These are phyloP conservation scores for Caenorhabditis wallacei DNA, from an alignment of 2,888 invertebrate species.

Conservation along the genomic window DNA sequence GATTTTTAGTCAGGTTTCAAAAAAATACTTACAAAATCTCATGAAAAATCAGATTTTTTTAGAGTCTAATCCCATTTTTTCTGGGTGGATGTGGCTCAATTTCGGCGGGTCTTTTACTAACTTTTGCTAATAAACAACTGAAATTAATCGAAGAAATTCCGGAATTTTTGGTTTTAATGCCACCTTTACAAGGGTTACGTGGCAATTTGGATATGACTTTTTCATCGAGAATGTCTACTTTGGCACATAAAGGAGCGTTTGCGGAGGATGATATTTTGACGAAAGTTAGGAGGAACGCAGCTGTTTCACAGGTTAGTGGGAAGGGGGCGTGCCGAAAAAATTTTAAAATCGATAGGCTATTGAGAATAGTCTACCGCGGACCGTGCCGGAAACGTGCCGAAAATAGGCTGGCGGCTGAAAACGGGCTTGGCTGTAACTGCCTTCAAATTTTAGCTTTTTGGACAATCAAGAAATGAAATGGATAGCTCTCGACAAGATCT, in stretches of 20 bases:
- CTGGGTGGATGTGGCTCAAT: constrained; percentile 63
- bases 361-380: too few species aligned
- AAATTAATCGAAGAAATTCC: constrained; percentile 46
- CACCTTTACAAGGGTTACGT: constrained; percentile 90
- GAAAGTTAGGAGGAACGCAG: constrained; percentile 46
- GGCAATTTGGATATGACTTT: constrained; percentile 97
- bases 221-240: constrained; percentile 93
- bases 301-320: constrained; percentile 38
- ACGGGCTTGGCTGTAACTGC: too few species aligned
- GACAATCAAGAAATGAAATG: too few species aligned
- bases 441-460: too few species aligned
- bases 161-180: constrained; percentile 86
- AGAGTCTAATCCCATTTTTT: constrained; percentile 63
- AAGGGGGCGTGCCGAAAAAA: not conserved
- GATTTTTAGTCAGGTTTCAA: constrained; percentile 48
- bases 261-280: constrained; percentile 19
- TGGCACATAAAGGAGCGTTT: constrained; percentile 56
- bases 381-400: too few species aligned
- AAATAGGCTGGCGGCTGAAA: too few species aligned
- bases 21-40: too few species aligned
- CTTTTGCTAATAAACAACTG: constrained; percentile 49
- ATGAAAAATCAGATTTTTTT: not conserved
- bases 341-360: too few species aligned
- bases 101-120: constrained; percentile 58
- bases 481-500: too few species aligned